A percentile compares a stretch with the other conserved stretches of the same genome.
Conservation (phyloP, 1,140 invertebrate species). For the Danaus melanippus region DNA sequence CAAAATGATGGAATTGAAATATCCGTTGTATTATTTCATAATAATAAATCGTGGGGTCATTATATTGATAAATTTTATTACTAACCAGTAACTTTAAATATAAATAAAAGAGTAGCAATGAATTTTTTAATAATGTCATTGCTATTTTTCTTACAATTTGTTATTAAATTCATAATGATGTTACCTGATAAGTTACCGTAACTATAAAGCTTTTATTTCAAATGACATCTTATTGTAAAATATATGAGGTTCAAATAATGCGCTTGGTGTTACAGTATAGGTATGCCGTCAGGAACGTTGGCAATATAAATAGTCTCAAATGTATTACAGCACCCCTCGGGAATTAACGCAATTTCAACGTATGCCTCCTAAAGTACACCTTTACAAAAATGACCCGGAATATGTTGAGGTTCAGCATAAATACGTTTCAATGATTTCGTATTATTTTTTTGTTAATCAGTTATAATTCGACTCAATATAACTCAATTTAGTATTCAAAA, state of each 20-base stretch:
- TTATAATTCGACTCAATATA: too few species aligned
- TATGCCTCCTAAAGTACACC: constrained; percentile 2
- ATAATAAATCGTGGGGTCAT: too few species aligned
- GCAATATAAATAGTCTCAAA: constrained; percentile 8
- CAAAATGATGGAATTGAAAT: too few species aligned
- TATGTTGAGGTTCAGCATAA: constrained; percentile 1
- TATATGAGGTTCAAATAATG: constrained; percentile 1
- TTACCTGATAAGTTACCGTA: too few species aligned
- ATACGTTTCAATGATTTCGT: background rate
- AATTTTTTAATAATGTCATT: too few species aligned
- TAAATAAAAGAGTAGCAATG: too few species aligned
- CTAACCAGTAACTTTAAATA: too few species aligned
- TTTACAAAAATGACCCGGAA: constrained; percentile 2
- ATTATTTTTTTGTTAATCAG: background rate
- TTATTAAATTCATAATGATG: too few species aligned
- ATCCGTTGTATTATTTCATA: too few species aligned
- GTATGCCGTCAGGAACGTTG: background rate
- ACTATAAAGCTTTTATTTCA: background rate
- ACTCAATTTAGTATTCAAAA: too few species aligned
- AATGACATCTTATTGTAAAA: constrained; percentile 4
- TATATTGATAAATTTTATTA: too few species aligned
- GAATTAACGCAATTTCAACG: constrained; percentile 1
- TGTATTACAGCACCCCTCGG: constrained; percentile 6
- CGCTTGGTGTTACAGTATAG: background rate
- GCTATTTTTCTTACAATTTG: too few species aligned